These are phyloP conservation scores for Melanotaenia nigrans DNA, from an alignment of 2,797 vertebrate species.

Conservation along the genomic window DNA sequence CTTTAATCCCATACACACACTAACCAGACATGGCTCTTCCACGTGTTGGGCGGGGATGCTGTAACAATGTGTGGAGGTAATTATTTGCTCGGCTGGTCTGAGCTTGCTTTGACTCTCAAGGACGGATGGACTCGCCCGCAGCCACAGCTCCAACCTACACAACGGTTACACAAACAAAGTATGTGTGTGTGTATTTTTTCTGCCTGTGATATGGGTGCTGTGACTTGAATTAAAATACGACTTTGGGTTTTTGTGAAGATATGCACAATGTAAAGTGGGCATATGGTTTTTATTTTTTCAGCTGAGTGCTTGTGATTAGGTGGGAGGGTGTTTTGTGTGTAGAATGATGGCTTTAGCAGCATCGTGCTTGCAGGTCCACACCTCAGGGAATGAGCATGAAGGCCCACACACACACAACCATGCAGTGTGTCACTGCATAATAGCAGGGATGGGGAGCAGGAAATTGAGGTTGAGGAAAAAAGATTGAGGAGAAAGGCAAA, in stretches of 20 bases:
- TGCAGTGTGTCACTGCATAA: conserved; percentile 44
- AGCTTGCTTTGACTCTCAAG: conserved; percentile 70
- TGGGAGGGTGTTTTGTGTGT: conserved; percentile 2
- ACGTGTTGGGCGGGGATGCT: conserved; percentile 35
- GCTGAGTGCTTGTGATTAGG: conserved; percentile 4
- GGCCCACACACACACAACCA: conserved; percentile 20
- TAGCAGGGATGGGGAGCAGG: conserved; percentile 49
- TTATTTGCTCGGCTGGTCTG: conserved; percentile 79
- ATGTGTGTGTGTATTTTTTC: conserved; percentile 13
- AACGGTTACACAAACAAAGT: conserved; percentile 47
- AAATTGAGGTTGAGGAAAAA: conserved; percentile 55
- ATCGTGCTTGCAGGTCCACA: conserved; percentile 46
- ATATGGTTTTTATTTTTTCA: conserved; percentile 21
- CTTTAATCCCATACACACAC: conserved; percentile 20
- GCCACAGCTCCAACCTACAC: conserved; percentile 45
- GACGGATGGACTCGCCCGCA: conserved; percentile 64
- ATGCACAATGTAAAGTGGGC: conserved; percentile 44
- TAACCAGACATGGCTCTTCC: conserved; percentile 10
- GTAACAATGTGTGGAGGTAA: conserved; percentile 68
- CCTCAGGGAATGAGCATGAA: conserved; percentile 47
- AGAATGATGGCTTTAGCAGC: conserved; percentile 43
- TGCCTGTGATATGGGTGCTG: conserved; percentile 17
- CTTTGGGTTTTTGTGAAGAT: conserved; percentile 48
- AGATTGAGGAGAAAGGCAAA: conserved; percentile 30
- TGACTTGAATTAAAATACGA: conserved; percentile 51